Base-by-base conservation (phyloP, 2,113 vertebrate genomes). In the Austrofundulus limnaeus region DNA sequence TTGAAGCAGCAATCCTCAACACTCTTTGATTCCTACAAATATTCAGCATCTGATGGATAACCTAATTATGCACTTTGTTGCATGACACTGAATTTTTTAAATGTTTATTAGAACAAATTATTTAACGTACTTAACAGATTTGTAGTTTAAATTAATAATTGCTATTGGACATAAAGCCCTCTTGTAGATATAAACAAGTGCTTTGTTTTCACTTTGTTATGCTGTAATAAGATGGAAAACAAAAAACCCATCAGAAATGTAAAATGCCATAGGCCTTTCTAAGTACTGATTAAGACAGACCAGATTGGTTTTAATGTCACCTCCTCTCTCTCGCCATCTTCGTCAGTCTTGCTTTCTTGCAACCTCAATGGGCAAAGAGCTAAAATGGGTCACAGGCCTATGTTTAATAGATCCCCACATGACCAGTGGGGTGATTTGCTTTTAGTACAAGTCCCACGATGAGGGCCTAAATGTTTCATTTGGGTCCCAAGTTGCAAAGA, bases 321-420 rank as follows among this genome's bases (percentile, higher is more conserved):
- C 72, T 61, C 49, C 53, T 55, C 59, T 85, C 53, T 41, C 47
- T 84, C 52, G 25, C 39, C 10, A 11, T 78, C 66, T 68, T 45
- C 15, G 46, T 56, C 72, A 63, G 28, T 45, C 48, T 54, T 50
- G 50, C 43, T 67, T 63, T 71, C 52, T 3, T 37, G 20, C 66
- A 25, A 25, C 65, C 55, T 25, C 81, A 77, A 57, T 49, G 70
- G 81, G 83, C 87, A 81, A 81, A 72, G 66, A 68, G 80, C 80
- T 55, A 78, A 89, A 87, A 60, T 85, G 72, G 87, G 85, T 87
- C 85, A 83, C 66, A 59, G 61, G 73, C 75, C 79, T 74, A 77
- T 84, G 86, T 84, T 87, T 88, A 84, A 88, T 87, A 74, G 79
- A 85, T 87, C 76, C 82, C 84, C 73, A 54, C 55, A 61, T 31